These are phyloP conservation scores for Percina caprodes DNA, from an alignment of 2,113 vertebrate genomes.

Conservation along the genomic window DNA sequence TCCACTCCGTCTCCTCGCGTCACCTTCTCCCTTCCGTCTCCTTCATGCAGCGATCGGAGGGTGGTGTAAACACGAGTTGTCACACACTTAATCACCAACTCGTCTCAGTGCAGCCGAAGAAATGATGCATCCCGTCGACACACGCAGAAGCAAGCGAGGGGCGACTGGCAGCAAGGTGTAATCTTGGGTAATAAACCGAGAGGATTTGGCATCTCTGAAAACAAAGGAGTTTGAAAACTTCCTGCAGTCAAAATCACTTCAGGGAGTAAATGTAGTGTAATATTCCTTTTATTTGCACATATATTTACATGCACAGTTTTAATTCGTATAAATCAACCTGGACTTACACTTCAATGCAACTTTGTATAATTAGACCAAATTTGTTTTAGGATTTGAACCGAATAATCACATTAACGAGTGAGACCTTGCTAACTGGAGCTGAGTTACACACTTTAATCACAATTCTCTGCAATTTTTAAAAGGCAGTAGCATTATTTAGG, in stretches of 20 bases:
- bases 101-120: slow-evolving; percentile 28
- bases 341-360: slow-evolving; percentile 26
- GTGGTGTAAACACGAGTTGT: slow-evolving; percentile 61
- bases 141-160: slow-evolving; percentile 16
- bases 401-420: slow-evolving; percentile 54
- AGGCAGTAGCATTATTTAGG: slow-evolving; percentile 41
- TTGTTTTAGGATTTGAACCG: slow-evolving; percentile 38
- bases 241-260: slow-evolving; percentile 17
- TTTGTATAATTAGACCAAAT: slow-evolving; percentile 47
- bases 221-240: slow-evolving; percentile 34
- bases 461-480: slow-evolving; percentile 42
- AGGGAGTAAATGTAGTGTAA: not conserved
- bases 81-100: slow-evolving; percentile 37
- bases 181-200: slow-evolving; percentile 45
- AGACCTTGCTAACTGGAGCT: slow-evolving; percentile 20
- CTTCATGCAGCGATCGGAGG: slow-evolving; percentile 24
- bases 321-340: slow-evolving; percentile 21
- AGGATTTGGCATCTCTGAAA: slow-evolving; percentile 34
- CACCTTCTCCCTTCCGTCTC: slow-evolving; percentile 12
- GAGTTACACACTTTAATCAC: slow-evolving; percentile 31
- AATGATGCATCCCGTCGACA: slow-evolving; percentile 42
- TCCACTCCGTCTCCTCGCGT: slow-evolving; percentile 7
- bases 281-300: slow-evolving; percentile 36
- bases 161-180: slow-evolving; percentile 54
- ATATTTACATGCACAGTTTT: slow-evolving; percentile 1